Conservation (phyloP, 2,888 invertebrate genomes). For the Paralinhomoeus sp. region DNA sequence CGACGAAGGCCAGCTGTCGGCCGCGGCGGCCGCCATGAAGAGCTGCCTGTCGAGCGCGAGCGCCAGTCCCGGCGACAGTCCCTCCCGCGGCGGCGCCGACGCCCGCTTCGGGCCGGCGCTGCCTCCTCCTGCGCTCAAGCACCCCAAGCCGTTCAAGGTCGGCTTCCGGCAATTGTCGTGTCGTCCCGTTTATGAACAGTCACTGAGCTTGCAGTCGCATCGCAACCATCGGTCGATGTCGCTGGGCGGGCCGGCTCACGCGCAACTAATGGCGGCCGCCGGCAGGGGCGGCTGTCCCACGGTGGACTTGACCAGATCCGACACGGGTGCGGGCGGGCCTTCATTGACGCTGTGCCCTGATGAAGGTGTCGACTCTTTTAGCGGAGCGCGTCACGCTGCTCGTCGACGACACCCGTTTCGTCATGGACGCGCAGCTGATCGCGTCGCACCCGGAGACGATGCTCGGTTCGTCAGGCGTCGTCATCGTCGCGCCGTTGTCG, state of each 20-base stretch:
- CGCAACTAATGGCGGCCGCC: not conserved
- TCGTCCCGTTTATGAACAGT: too few species aligned
- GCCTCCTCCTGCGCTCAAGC: not conserved
- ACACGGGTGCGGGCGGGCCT: not conserved
- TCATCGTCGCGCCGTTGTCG: too few species aligned
- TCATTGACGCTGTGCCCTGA: not conserved
- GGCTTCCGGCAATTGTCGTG: too few species aligned
- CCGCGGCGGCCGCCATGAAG: not conserved
- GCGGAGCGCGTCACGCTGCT: slow-evolving; percentile 49
- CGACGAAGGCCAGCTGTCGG: too few species aligned
- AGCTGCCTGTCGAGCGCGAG: not conserved
- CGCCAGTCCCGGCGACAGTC: not conserved
- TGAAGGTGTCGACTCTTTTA: too few species aligned
- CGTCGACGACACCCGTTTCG: slow-evolving; percentile 84
- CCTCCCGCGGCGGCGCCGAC: not conserved
- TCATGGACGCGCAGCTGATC: slow-evolving; percentile 73
- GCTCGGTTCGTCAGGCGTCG: slow-evolving; percentile 46
- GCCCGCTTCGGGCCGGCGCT: not conserved
- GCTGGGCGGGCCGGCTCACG: slow-evolving; percentile 7
- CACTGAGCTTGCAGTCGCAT: too few species aligned
- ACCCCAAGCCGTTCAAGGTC: too few species aligned
- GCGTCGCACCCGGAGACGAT: slow-evolving; percentile 90
- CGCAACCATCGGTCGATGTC: slow-evolving; percentile 21
- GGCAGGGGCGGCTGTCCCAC: slow-evolving; percentile 2
- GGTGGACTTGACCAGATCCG: slow-evolving; percentile 11